phyloP scores from a whole-genome alignment of 2,888 invertebrate genomes.

The Megaustenia siamemsis region DNA sequence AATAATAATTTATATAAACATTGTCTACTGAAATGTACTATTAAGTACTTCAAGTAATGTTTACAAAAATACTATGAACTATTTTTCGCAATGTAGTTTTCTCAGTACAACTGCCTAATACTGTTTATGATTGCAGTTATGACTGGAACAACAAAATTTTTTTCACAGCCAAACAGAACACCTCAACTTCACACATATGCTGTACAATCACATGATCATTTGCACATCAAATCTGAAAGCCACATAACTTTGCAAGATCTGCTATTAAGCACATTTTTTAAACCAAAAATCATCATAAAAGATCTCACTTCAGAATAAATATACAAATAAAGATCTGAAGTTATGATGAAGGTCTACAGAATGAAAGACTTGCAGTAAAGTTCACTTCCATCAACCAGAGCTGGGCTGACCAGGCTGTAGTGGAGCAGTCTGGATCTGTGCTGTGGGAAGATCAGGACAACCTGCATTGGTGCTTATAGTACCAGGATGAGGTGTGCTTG shows the following conservation, averaged over 20 bases:
- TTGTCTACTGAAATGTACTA: neutral
- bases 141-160: slow-evolving; percentile 28
- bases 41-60: slow-evolving; percentile 3
- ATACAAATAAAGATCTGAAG: slow-evolving; percentile 50
- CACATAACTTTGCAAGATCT: neutral
- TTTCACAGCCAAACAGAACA: slow-evolving; percentile 22
- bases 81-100: neutral
- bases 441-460: neutral
- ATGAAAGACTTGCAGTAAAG: slow-evolving; percentile 55
- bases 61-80: neutral
- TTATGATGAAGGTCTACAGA: slow-evolving; percentile 51
- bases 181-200: slow-evolving; percentile 11
- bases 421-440: slow-evolving; percentile 1
- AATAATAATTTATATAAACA: too few relatives aligned
- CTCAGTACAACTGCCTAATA: slow-evolving; percentile 22
- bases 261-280: neutral
- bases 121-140: slow-evolving; percentile 37
- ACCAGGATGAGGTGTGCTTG: neutral
- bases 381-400: slow-evolving; percentile 44
- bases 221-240: neutral
- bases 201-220: slow-evolving; percentile 13
- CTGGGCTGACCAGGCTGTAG: slow-evolving; percentile 33
- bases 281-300: slow-evolving; percentile 1
- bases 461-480: neutral
- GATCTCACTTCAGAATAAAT: slow-evolving; percentile 40